Conservation (phyloP, 92 coral and sea anemone species). For the Desmophyllum pertusum region DNA sequence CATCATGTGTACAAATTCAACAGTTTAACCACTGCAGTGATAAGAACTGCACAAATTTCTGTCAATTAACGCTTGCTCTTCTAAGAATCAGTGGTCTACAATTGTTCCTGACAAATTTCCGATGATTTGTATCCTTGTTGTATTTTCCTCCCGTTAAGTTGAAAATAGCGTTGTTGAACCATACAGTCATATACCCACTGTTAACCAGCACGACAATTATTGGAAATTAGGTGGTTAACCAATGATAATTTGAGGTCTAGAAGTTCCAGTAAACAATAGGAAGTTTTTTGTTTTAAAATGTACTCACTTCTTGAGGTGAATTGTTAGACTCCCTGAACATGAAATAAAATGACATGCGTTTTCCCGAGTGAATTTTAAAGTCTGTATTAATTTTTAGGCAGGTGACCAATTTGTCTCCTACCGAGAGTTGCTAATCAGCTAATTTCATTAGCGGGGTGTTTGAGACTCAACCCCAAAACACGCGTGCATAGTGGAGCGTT, state of each 20-base stretch:
- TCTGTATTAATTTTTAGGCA: not conserved
- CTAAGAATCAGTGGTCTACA: not conserved
- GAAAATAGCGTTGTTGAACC: not conserved
- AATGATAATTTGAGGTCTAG: not conserved
- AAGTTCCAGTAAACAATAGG: not conserved
- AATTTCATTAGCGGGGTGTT: not conserved
- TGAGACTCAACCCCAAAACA: not conserved
- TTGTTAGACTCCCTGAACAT: not conserved
- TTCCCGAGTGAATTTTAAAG: not conserved
- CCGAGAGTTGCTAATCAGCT: not conserved
- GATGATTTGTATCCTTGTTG: no score
- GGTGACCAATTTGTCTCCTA: constrained; percentile 6
- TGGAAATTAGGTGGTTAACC: constrained; percentile 3
- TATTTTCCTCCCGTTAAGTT: not conserved
- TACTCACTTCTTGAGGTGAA: not conserved
- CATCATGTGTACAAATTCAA: no score
- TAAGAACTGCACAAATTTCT: not conserved
- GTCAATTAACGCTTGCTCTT: not conserved
- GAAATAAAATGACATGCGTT: not conserved
- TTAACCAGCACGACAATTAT: not conserved
- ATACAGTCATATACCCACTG: no score
- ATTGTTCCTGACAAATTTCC: not conserved
- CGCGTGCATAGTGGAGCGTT: not conserved
- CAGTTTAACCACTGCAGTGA: not conserved
- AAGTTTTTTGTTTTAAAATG: not conserved